A percentile compares a stretch with the other conserved stretches of the same genome.
Conservation (phyloP, 2,888 invertebrate genomes). For the Cataglyphis rosenhaueri region DNA sequence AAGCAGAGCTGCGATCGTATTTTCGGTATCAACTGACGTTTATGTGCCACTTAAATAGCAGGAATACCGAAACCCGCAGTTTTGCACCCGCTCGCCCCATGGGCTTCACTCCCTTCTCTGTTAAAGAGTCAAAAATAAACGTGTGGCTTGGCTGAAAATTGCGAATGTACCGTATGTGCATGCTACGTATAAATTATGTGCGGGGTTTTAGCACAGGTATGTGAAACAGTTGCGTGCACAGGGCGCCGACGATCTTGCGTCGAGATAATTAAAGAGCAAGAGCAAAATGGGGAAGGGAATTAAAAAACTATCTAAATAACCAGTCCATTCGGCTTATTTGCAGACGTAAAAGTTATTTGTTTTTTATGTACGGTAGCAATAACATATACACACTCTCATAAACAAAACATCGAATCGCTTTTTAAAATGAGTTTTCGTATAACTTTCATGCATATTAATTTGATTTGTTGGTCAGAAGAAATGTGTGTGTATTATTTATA, state of each 20-base stretch:
- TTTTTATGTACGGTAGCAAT: not conserved
- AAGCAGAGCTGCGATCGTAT: constrained; percentile 30
- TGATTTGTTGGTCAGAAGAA: not conserved
- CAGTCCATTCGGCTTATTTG: constrained; percentile 25
- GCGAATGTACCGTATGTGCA: not conserved
- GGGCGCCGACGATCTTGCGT: constrained; percentile 16
- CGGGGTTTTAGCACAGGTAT: constrained; percentile 5
- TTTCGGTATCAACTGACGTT: constrained; percentile 36
- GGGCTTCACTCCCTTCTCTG: constrained; percentile 14
- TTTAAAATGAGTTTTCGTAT: constrained; percentile 5
- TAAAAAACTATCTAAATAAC: constrained; percentile 47
- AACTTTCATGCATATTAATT: constrained; percentile 9
- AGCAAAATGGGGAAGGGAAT: constrained; percentile 34
- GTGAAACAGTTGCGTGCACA: constrained; percentile 36
- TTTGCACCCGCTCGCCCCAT: constrained; percentile 33
- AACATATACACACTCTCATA: not conserved
- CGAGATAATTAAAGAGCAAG: constrained; percentile 52
- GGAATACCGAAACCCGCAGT: constrained; percentile 23
- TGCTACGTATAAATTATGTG: constrained; percentile 23
- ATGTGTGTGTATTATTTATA: not conserved
- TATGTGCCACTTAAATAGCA: constrained; percentile 48
- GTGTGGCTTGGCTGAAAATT: constrained; percentile 28
- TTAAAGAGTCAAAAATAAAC: constrained; percentile 46
- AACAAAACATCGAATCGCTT: not conserved
- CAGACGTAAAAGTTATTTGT: constrained; percentile 29